A percentile compares a stretch with the other conserved stretches of the same genome.
These are phyloP conservation scores for Hypotaenidia okinawae DNA, from an alignment of 2,797 vertebrate genomes.

Conservation along the genomic window DNA sequence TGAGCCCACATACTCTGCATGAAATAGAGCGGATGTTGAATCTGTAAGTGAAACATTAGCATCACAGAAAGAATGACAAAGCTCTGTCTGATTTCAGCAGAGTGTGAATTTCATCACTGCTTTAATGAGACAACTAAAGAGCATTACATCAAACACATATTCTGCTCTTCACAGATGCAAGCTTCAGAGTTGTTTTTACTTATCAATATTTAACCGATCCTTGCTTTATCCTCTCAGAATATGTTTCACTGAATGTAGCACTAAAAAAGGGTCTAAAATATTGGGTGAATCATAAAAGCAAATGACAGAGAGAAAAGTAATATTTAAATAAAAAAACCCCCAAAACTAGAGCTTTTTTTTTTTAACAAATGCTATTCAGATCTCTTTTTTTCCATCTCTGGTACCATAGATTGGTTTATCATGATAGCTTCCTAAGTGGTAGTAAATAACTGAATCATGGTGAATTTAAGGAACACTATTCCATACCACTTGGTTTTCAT, in stretches of 20 bases:
- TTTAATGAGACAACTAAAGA: neutral
- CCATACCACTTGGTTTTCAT: neutral
- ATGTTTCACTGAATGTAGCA: neutral
- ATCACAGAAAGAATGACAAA: neutral
- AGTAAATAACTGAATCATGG: neutral
- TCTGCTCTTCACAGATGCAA: neutral
- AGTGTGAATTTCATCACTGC: neutral
- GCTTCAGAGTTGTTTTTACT: neutral
- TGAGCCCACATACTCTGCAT: neutral
- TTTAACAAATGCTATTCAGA: neutral
- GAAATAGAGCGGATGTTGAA: neutral
- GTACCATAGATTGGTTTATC: neutral
- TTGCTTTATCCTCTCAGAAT: neutral
- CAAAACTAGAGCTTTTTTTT: fast-evolving
- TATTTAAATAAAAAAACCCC: neutral
- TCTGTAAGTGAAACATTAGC: neutral
- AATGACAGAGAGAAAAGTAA: neutral
- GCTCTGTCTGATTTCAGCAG: neutral
- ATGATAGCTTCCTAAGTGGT: neutral
- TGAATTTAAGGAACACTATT: neutral
- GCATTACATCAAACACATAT: neutral
- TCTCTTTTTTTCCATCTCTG: neutral
- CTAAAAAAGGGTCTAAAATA: neutral
- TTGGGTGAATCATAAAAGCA: neutral
- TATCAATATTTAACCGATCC: neutral